Percentiles rank a stretch among this genome's conserved stretches.
phyloP scores from a whole-genome alignment of 2,797 vertebrate species.

The Trachurus trachurus region DNA sequence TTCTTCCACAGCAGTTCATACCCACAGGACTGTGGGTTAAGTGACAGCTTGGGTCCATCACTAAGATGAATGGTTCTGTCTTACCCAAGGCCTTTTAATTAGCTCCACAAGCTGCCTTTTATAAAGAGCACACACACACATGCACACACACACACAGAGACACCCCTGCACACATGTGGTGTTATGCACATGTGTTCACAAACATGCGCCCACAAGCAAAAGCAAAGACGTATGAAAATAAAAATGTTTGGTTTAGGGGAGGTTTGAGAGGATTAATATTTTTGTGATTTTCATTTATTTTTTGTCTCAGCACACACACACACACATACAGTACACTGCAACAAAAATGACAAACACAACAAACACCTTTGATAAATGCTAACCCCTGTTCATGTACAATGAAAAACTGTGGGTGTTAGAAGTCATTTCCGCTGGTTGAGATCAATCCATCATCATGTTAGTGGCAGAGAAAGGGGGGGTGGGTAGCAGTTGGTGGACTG shows the following conservation, averaged over 20 bases:
- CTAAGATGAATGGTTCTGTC: conserved; percentile 85
- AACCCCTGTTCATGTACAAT: conserved; percentile 25
- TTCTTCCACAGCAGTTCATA: conserved; percentile 57
- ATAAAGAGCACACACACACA: conserved; percentile 59
- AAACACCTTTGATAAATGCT: conserved; percentile 30
- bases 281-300: not conserved
- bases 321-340: not conserved
- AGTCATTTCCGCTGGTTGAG: conserved; percentile 60
- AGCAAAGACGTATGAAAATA: conserved; percentile 25
- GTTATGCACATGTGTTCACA: conserved; percentile 57
- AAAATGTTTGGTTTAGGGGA: conserved; percentile 11
- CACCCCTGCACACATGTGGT: conserved; percentile 41
- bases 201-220: conserved; percentile 41
- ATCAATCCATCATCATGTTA: conserved; percentile 75
- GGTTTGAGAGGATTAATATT: conserved; percentile 7
- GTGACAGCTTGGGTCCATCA: conserved; percentile 83
- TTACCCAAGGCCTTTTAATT: conserved; percentile 85
- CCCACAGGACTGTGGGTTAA: conserved; percentile 74
- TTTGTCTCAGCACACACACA: not conserved
- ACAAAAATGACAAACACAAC: conserved; percentile 5
- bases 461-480: conserved; percentile 24
- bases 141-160: conserved; percentile 25
- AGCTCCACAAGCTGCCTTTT: conserved; percentile 82
- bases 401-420: conserved; percentile 65
- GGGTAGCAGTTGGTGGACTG: conserved; percentile 10